phyloP scores from a whole-genome alignment of 2,113 vertebrate species.

The Trichomycterus rosablanca region DNA sequence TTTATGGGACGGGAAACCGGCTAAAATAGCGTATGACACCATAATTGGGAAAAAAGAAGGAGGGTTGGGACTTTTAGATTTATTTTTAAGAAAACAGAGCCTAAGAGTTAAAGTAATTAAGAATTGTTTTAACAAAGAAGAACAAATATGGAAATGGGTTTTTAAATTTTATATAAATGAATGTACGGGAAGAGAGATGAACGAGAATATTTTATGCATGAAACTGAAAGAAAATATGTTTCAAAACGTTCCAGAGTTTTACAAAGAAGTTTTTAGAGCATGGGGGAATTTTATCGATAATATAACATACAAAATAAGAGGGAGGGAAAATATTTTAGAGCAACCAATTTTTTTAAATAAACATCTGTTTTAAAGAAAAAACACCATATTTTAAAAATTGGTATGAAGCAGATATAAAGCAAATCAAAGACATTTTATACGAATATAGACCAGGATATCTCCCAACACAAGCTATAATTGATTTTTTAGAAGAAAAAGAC shows the following conservation, averaged over 20 bases:
- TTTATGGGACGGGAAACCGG: not conserved
- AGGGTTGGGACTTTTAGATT: not conserved
- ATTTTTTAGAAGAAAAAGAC: no score
- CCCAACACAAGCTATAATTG: no score
- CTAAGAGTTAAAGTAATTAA: not conserved
- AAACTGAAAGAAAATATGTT: no score
- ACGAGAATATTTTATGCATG: no score
- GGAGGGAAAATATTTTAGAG: not conserved
- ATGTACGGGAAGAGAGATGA: not conserved
- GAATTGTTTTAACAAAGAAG: not conserved
- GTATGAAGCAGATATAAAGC: not conserved
- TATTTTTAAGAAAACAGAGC: not conserved
- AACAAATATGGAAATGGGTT: no score
- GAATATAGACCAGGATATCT: not conserved
- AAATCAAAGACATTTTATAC: no score
- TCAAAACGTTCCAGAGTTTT: no score
- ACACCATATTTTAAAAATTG: slow-evolving; percentile 2
- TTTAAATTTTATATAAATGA: not conserved
- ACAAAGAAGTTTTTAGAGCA: no score
- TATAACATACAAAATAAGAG: not conserved
- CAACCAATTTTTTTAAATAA: slow-evolving; percentile 1
- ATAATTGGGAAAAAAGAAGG: not conserved
- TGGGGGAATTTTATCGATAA: not conserved
- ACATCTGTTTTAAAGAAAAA: not conserved
- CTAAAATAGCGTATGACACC: not conserved